Evolutionary conservation across 2,113 vertebrate genomes (phyloP).

Genomic region (Campylomormyrus tamandua): DNA sequence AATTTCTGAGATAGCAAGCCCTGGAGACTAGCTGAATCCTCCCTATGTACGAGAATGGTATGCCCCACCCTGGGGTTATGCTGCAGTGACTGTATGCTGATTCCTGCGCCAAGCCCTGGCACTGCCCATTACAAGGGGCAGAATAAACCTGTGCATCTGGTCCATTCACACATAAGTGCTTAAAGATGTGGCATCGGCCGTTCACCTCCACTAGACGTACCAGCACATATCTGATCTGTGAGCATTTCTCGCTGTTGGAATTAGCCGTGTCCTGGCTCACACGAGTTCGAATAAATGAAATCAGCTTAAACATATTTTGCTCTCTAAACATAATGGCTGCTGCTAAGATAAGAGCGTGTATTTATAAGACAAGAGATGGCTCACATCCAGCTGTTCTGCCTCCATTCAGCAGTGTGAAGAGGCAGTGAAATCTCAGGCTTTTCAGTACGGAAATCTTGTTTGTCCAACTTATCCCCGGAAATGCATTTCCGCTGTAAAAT

Average conservation of each 20-base stretch:
- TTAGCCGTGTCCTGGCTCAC: conserved; percentile 8
- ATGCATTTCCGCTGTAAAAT: not conserved
- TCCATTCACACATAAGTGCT: conserved; percentile 13
- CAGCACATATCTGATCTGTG: not conserved
- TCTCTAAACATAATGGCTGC: conserved; percentile 10
- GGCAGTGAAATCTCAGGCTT: not conserved
- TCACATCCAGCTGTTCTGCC: not conserved
- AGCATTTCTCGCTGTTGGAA: not conserved
- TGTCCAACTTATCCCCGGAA: not conserved
- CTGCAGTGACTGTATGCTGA: conserved; percentile 32
- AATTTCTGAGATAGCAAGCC: conserved; percentile 6
- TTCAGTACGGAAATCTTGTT: not conserved
- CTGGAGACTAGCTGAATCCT: conserved; percentile 29
- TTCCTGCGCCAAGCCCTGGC: conserved; percentile 25
- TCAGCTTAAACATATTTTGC: not conserved
- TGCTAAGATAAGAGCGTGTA: conserved; percentile 2
- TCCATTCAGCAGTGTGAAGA: conserved; percentile 3
- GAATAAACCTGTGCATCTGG: conserved; percentile 23
- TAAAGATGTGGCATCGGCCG: conserved; percentile 24
- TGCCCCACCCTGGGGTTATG: not conserved
- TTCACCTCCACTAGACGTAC: conserved; percentile 17
- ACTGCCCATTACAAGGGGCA: conserved; percentile 25
- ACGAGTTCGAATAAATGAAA: not conserved
- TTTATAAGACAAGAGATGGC: not conserved
- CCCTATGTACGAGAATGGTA: conserved; percentile 19